phyloP scores from a whole-genome alignment of 2,888 invertebrate species.

The Geophilus truncorum region DNA sequence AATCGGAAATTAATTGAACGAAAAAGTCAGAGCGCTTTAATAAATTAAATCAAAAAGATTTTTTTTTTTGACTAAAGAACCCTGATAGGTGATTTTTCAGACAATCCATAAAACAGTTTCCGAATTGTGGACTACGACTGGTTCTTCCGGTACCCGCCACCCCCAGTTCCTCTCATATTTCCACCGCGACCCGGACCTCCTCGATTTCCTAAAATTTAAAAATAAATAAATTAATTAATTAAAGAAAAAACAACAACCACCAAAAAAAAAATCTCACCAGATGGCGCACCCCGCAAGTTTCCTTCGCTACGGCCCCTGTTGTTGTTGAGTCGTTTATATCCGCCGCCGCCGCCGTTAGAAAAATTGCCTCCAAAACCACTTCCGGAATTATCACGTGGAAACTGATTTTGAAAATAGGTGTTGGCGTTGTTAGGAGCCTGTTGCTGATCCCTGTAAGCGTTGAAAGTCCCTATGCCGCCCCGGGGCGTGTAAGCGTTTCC shows the following conservation, averaged over 20 bases:
- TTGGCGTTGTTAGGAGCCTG: neutral
- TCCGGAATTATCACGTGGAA: neutral
- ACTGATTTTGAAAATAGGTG: constrained; percentile 14
- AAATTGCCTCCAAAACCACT: constrained; percentile 15
- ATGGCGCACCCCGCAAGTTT: neutral
- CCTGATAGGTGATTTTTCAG: neutral
- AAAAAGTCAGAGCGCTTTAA: neutral
- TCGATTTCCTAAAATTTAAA: neutral
- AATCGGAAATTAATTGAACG: no score
- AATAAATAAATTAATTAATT: neutral
- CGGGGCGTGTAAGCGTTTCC: neutral
- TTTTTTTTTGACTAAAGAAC: neutral
- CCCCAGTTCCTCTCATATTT: neutral
- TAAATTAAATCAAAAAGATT: no score
- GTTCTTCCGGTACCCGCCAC: neutral
- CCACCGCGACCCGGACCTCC: neutral
- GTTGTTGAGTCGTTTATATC: neutral
- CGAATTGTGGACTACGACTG: neutral
- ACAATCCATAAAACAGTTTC: neutral
- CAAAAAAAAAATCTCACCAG: neutral
- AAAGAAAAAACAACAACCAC: neutral
- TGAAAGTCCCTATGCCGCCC: neutral
- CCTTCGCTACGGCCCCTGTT: neutral
- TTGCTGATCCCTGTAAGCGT: neutral
- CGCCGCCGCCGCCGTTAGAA: neutral